A percentile compares a stretch with the other conserved stretches of the same genome.
Evolutionary conservation across 2,888 invertebrate genomes (phyloP).

Genomic region (Linyphia triangularis): DNA sequence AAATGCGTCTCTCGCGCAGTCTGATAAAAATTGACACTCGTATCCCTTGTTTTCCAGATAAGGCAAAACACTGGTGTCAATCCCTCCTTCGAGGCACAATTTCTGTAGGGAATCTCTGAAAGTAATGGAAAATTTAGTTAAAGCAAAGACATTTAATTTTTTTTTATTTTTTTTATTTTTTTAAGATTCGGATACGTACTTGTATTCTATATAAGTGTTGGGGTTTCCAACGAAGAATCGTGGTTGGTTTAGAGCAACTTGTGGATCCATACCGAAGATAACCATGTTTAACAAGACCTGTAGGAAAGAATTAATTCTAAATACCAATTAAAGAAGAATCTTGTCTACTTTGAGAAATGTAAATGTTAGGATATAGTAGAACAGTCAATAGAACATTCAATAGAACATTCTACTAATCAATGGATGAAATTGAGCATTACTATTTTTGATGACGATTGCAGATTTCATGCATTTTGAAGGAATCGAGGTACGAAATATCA

Average conservation of each 20-base stretch:
- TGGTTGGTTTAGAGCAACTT: constrained; percentile 72
- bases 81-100: constrained; percentile 65
- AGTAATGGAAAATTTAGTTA: neutral
- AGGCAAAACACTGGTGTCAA: constrained; percentile 11
- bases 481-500: neutral
- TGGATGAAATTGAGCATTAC: no score
- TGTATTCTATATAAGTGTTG: neutral
- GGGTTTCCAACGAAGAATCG: constrained; percentile 66
- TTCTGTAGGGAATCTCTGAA: constrained; percentile 23
- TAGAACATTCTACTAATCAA: neutral
- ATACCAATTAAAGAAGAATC: neutral
- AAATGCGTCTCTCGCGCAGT: constrained; percentile 77
- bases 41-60: constrained; percentile 45
- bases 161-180: neutral
- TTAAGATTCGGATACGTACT: constrained; percentile 14
- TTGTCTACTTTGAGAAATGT: neutral
- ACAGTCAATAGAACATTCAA: neutral
- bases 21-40: constrained; percentile 66
- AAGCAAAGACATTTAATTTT: neutral
- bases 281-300: constrained; percentile 77
- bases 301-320: neutral
- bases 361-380: neutral
- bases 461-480: no score
- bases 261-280: constrained; percentile 74
- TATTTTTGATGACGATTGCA: no score